Evolutionary conservation across 1,140 invertebrate genomes (phyloP), one percentile per base, ranked within the genome.

Genomic region (Brachionus rotundiformis): DNA sequence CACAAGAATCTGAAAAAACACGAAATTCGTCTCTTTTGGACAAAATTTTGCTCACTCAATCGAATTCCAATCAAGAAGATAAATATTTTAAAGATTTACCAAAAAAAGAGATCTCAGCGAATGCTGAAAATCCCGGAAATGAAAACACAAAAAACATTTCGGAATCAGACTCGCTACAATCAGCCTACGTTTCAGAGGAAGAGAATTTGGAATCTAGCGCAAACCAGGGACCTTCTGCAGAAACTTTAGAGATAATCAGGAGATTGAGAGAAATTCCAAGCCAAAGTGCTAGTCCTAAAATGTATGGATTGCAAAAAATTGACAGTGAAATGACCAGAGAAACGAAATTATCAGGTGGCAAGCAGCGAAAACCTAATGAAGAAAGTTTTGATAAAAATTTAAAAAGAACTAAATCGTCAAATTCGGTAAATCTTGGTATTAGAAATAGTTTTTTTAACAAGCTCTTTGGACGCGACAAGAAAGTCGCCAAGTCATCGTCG

Each of bases 281-380:
- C 36, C 29, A 33, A 68, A 68, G 63, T 68, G 63, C 63, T 33
- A 68, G 33, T 39, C 63, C 63, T 6, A 13, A 68, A 36, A 36
- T 68, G 31, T 1, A 8, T 8, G 31, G 31, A 4, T 5, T 36
- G 31, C 31, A 13, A 19, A 31, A 2, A 5, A 39, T 68, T 8
- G 19, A 36, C n/a, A 36, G 29, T 36, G 63, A 68, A 16, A 10
- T 68, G 33, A 68, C 63, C 1, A 31, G 63, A 11, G 63, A 68
- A 68, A 68, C 29, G 10, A 68, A 68, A 68, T n/a, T 68, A n/a
- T 68, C 63, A 16, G 63, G 63, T 8, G 63, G 63, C 16, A 68
- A 68, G 33, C 63, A 68, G 16, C 31, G 63, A 36, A 68, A 68
- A n/a, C 63, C 63, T 31, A 68, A 68, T 36, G 63, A 68, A 68